Evolutionary conservation across 2,797 vertebrate species (phyloP).

Genomic region (Furcifer pardalis): DNA sequence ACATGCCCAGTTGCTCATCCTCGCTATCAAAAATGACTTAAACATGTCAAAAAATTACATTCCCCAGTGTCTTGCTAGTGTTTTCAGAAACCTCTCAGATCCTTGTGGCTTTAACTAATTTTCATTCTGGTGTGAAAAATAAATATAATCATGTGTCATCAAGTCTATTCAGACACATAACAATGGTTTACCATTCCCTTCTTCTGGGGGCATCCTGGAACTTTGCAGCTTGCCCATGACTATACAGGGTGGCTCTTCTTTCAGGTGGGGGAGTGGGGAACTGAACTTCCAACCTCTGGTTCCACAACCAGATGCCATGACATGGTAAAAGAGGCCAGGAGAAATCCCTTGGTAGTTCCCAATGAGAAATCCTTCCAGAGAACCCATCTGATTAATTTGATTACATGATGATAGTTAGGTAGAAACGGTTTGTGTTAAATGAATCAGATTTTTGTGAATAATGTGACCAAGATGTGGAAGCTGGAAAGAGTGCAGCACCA

Average conservation of each 20-base stretch:
- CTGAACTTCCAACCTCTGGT: too few species aligned
- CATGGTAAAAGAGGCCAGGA: neutral
- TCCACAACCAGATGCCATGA: neutral
- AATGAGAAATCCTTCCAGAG: neutral
- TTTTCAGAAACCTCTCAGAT: slow-evolving; percentile 2
- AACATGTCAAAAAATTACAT: slow-evolving; percentile 24
- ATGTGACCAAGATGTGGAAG: neutral
- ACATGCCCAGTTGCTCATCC: slow-evolving; percentile 16
- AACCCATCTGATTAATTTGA: neutral
- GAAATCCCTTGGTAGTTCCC: neutral
- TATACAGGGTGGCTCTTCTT: too few species aligned
- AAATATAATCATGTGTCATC: too few species aligned
- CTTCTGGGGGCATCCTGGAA: too few species aligned
- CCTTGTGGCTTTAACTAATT: neutral
- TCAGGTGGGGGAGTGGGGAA: too few species aligned
- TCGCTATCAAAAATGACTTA: slow-evolving; percentile 18
- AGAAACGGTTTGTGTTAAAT: too few species aligned
- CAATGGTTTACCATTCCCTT: too few species aligned
- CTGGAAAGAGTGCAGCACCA: neutral
- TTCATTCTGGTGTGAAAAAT: neutral
- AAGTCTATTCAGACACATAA: too few species aligned
- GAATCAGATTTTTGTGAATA: neutral
- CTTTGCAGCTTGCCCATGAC: too few species aligned
- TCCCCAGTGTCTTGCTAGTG: slow-evolving; percentile 14
- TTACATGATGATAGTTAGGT: neutral